These are phyloP conservation scores for Discoglossus pictus DNA, from an alignment of 2,797 vertebrate genomes.

Conservation along the genomic window DNA sequence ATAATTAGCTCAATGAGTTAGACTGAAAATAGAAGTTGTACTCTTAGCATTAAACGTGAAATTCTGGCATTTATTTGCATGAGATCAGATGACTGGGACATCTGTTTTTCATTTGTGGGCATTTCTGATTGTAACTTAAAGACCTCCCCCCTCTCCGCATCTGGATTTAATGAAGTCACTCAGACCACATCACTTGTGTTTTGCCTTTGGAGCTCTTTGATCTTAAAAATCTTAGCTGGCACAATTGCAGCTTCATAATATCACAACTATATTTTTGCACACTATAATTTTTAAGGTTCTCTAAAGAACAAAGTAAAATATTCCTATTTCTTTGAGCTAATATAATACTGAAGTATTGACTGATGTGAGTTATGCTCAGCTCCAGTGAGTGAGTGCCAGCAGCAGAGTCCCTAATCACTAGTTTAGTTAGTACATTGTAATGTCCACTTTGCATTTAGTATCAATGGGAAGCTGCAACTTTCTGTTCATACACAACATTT, in stretches of 20 bases:
- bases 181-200: constrained; percentile 89
- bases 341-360: too few relatives aligned
- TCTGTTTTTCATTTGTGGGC: constrained; percentile 83
- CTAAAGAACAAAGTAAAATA: not conserved
- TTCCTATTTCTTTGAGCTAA: not conserved
- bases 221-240: constrained; percentile 79
- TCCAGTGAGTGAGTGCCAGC: too few relatives aligned
- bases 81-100: constrained; percentile 72
- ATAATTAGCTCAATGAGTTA: too few relatives aligned
- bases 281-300: constrained; percentile 57
- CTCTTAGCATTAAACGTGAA: constrained; percentile 7
- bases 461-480: too few relatives aligned
- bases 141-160: constrained; percentile 77
- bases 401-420: too few relatives aligned
- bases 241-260: constrained; percentile 73
- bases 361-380: too few relatives aligned
- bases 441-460: too few relatives aligned
- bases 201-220: constrained; percentile 85
- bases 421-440: too few relatives aligned
- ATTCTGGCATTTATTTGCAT: constrained; percentile 66
- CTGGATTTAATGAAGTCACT: constrained; percentile 89
- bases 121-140: constrained; percentile 75
- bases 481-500: too few relatives aligned
- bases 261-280: constrained; percentile 67
- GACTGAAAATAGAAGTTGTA: not conserved